These are phyloP conservation scores for Calliphora vicina DNA, from an alignment of 1,140 invertebrate species.

Conservation along the genomic window DNA sequence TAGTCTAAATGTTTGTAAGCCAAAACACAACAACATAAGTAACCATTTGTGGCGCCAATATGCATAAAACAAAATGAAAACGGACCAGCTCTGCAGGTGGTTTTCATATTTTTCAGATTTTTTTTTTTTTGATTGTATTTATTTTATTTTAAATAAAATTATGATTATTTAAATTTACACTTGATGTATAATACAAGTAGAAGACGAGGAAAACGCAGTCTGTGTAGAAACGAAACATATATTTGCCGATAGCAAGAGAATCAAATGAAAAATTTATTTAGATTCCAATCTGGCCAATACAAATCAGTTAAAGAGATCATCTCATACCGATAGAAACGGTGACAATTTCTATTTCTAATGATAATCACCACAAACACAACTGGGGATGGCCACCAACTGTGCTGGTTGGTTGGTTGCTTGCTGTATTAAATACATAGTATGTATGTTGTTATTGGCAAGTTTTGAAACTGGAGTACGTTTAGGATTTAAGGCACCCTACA, in stretches of 20 bases:
- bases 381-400: background rate
- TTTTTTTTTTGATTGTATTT: no score
- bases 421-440: no score
- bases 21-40: background rate
- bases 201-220: background rate
- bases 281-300: background rate
- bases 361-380: background rate
- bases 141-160: background rate
- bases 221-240: background rate
- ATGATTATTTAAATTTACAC: slow-evolving; percentile 23
- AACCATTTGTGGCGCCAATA: slow-evolving; percentile 18
- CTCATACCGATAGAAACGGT: background rate
- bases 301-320: slow-evolving; percentile 9
- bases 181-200: background rate
- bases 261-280: background rate
- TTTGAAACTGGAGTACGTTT: no score
- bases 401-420: background rate
- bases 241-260: background rate
- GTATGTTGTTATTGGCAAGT: no score
- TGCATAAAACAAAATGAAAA: slow-evolving; percentile 10
- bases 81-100: slow-evolving; percentile 23
- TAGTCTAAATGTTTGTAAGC: background rate
- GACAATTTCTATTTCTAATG: slow-evolving; percentile 3
- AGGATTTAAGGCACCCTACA: no score
- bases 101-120: background rate